Percentiles rank a stretch among this genome's conserved stretches.
These are phyloP conservation scores for Merluccius polli DNA, from an alignment of 2,797 vertebrate genomes.

Conservation along the genomic window DNA sequence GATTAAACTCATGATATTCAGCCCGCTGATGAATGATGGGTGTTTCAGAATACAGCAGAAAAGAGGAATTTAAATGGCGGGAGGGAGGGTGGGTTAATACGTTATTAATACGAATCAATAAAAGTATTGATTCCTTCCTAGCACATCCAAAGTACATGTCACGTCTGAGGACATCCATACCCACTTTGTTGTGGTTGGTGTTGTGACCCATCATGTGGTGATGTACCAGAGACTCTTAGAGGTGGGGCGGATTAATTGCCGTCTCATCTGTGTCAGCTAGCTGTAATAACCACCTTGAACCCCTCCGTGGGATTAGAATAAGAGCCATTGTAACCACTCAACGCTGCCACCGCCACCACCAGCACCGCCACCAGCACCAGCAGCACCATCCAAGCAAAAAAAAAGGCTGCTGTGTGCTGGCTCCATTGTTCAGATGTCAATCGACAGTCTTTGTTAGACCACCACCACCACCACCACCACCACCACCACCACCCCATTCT, in stretches of 20 bases:
- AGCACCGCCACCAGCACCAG: constrained; percentile 19
- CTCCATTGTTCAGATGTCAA: constrained; percentile 75
- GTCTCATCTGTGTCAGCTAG: neutral
- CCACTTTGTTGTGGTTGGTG: too few species aligned
- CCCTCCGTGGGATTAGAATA: neutral
- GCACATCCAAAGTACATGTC: too few species aligned
- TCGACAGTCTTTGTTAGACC: constrained; percentile 63
- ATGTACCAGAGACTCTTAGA: neutral
- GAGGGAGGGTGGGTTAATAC: too few species aligned
- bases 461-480: neutral
- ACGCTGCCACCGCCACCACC: neutral
- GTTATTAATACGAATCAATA: too few species aligned
- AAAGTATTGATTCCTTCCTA: too few species aligned
- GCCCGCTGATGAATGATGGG: too few species aligned
- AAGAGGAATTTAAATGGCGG: too few species aligned
- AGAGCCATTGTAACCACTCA: neutral
- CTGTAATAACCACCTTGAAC: neutral
- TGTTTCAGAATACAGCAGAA: too few species aligned
- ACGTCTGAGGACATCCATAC: too few species aligned
- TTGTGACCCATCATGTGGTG: too few species aligned
- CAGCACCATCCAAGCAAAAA: constrained; percentile 44
- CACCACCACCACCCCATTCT: too few species aligned
- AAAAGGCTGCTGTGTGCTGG: constrained; percentile 54
- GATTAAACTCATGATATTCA: too few species aligned
- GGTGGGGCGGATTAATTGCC: neutral